Evolutionary conservation across 2,797 vertebrate genomes (phyloP).

Genomic region (Varecia variegata): DNA sequence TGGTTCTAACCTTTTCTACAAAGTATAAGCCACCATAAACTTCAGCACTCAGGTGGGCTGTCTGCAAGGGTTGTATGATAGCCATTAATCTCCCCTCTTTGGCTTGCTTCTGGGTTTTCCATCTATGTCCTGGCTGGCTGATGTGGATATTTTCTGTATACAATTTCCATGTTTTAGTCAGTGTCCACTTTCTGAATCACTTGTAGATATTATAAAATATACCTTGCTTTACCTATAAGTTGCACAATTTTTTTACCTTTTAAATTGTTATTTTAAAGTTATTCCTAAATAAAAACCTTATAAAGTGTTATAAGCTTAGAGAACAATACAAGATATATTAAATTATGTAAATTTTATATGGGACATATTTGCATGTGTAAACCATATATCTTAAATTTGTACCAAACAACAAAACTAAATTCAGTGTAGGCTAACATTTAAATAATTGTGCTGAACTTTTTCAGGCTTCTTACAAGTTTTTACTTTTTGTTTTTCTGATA

Average conservation of each 20-base stretch:
- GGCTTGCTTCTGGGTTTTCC: background rate
- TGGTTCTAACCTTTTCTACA: background rate
- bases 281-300: background rate
- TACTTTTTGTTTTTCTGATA: conserved; percentile 11
- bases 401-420: background rate
- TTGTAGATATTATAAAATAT: background rate
- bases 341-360: background rate
- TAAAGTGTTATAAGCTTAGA: background rate
- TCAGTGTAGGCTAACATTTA: background rate
- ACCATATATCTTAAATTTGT: background rate
- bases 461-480: background rate
- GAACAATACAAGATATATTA: background rate
- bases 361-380: background rate
- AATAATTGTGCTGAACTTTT: background rate
- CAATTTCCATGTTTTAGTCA: background rate
- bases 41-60: background rate
- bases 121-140: background rate
- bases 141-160: background rate
- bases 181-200: background rate
- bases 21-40: background rate
- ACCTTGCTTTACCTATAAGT: background rate
- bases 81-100: background rate
- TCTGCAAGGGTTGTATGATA: background rate
- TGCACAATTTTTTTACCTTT: background rate
- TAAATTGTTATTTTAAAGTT: background rate